Evolutionary conservation across 2,113 vertebrate genomes (phyloP).

Genomic region (Apaloderma vittatum): DNA sequence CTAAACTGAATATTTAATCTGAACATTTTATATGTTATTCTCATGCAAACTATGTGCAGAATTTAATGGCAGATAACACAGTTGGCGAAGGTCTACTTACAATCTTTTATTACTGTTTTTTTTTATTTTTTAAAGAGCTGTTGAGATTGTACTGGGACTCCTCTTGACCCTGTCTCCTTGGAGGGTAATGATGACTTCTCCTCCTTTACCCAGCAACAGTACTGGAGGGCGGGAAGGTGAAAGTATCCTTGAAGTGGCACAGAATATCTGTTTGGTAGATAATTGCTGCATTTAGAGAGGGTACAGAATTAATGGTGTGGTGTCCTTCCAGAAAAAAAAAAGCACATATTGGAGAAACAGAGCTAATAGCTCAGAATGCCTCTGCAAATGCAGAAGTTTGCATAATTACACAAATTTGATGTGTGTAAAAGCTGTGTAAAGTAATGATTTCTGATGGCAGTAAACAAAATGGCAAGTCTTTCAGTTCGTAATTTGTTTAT

Average conservation of each 20-base stretch:
- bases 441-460: neutral
- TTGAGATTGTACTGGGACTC: neutral
- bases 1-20: neutral
- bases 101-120: neutral
- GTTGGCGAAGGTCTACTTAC: neutral
- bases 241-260: conserved; percentile 24
- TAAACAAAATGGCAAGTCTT: neutral
- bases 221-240: conserved; percentile 8
- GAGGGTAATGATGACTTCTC: neutral
- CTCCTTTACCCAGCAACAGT: conserved; percentile 12
- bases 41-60: neutral
- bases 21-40: neutral
- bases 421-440: neutral
- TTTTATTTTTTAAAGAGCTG: neutral
- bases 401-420: neutral
- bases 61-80: neutral
- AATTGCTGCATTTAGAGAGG: conserved; percentile 44
- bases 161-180: neutral
- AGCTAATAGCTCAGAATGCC: conserved; percentile 5
- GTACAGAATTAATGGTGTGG: conserved; percentile 30
- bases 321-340: conserved; percentile 11
- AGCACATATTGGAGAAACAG: neutral
- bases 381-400: neutral
- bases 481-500: neutral
- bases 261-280: conserved; percentile 34